Conservation (phyloP, 92 coral and sea anemone species). For the Palythoa caribaeorum region DNA sequence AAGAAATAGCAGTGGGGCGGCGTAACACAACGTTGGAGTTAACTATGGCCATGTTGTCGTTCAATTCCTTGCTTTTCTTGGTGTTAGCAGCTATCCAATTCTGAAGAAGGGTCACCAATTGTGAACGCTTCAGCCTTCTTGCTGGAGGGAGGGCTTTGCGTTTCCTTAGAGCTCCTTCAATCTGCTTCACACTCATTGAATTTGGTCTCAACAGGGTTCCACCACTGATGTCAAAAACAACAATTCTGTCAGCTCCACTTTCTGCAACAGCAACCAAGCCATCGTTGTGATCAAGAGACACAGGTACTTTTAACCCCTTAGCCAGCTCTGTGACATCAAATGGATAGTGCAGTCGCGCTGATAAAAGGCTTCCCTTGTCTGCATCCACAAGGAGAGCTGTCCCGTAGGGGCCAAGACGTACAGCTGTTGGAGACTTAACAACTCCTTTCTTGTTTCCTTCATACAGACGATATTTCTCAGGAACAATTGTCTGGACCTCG, state of each 20-base stretch:
- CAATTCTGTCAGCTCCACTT: slow-evolving; percentile 39
- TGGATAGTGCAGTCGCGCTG: slow-evolving; percentile 46
- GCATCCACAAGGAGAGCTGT: slow-evolving; percentile 30
- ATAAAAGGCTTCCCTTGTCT: slow-evolving; percentile 33
- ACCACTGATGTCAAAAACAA: slow-evolving; percentile 28
- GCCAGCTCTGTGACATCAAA: slow-evolving; percentile 41
- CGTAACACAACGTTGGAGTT: slow-evolving; percentile 26
- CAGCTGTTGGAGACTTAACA: slow-evolving; percentile 28
- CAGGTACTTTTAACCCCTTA: slow-evolving; percentile 37
- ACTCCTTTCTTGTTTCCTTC: slow-evolving; percentile 23
- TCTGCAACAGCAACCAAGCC: slow-evolving; percentile 49
- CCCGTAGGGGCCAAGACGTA: slow-evolving; percentile 23
- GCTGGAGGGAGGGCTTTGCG: slow-evolving; percentile 34
- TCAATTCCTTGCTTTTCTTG: slow-evolving; percentile 6
- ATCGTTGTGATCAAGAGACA: slow-evolving; percentile 40
- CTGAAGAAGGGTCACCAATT: slow-evolving; percentile 40
- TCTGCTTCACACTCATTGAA: slow-evolving; percentile 39
- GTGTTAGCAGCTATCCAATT: slow-evolving; percentile 43
- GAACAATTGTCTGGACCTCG: slow-evolving; percentile 37
- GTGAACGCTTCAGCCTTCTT: slow-evolving; percentile 36
- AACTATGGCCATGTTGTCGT: slow-evolving; percentile 24
- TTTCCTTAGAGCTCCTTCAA: slow-evolving; percentile 39
- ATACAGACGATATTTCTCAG: slow-evolving; percentile 41
- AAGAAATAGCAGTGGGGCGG: slow-evolving; percentile 25
- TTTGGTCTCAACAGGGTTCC: slow-evolving; percentile 37